Percentiles rank a stretch among this genome's conserved stretches.
Conservation (phyloP, 2,888 invertebrate genomes). For the Hypomecis punctinalis region DNA sequence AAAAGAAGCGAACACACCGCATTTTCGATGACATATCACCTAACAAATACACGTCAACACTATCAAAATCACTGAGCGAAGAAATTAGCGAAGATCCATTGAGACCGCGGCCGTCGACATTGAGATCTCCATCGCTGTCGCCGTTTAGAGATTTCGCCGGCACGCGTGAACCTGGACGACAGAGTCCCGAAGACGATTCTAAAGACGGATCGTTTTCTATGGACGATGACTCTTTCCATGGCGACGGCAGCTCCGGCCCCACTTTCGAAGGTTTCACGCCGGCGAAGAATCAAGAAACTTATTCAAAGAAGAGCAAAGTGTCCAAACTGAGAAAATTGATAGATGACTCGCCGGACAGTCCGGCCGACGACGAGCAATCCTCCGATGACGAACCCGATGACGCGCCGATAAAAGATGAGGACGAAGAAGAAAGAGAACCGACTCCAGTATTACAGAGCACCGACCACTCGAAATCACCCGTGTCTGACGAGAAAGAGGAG, state of each 20-base stretch:
- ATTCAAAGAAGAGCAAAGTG: conserved; percentile 81
- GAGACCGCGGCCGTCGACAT: conserved; percentile 61
- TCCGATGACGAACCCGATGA: conserved; percentile 79
- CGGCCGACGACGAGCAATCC: conserved; percentile 81
- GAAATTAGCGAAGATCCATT: conserved; percentile 81
- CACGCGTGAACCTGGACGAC: conserved; percentile 84
- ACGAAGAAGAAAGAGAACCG: conserved; percentile 49
- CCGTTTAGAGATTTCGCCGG: conserved; percentile 74
- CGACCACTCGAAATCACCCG: conserved; percentile 55
- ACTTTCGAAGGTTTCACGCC: conserved; percentile 85
- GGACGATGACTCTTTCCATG: conserved; percentile 86
- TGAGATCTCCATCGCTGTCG: conserved; percentile 76
- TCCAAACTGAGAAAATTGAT: conserved; percentile 76
- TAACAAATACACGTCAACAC: conserved; percentile 75
- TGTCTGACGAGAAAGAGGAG: conserved; percentile 56
- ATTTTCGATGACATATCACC: conserved; percentile 82
- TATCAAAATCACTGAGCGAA: conserved; percentile 82
- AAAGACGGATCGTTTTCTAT: conserved; percentile 86
- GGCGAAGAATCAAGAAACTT: conserved; percentile 83
- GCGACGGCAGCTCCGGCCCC: conserved; percentile 80
- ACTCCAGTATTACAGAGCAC: conserved; percentile 55
- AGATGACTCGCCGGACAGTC: conserved; percentile 80
- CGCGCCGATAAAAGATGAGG: conserved; percentile 61
- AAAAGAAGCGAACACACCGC: conserved; percentile 80
- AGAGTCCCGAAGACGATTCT: conserved; percentile 87